Conservation (phyloP, 1,140 invertebrate species). For the Drosophila bipectinata region DNA sequence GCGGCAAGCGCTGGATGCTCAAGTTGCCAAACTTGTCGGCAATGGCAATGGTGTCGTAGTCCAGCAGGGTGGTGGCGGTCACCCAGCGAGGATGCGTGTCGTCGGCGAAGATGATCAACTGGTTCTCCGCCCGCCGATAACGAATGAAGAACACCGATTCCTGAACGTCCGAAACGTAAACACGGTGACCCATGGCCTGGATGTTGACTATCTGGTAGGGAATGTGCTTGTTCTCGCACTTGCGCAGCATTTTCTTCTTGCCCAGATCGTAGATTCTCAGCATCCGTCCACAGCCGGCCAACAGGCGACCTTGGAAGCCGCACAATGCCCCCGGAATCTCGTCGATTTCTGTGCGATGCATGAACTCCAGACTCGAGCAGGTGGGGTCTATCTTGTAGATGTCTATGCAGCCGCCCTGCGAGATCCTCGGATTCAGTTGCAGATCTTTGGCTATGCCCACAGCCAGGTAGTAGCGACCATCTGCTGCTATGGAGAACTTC, state of each 20-base stretch:
- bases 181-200: constrained; percentile 95
- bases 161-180: constrained; percentile 98
- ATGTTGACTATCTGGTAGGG: constrained; percentile 97
- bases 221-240: constrained; percentile 99
- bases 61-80: constrained; percentile 95
- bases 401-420: constrained; percentile 68
- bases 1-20: constrained; percentile 94
- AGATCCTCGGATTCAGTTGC: constrained; percentile 90
- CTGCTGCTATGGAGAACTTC: constrained; percentile 81
- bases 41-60: constrained; percentile 98
- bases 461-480: constrained; percentile 79
- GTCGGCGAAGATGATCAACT: constrained; percentile 98
- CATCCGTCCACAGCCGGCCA: constrained; percentile 96
- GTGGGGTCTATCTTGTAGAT: constrained; percentile 86
- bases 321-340: constrained; percentile 96
- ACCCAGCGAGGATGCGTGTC: constrained; percentile 99
- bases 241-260: constrained; percentile 97
- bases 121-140: constrained; percentile 98
- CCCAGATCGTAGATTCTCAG: constrained; percentile 98
- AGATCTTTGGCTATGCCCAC: constrained; percentile 96
- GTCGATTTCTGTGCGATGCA: constrained; percentile 97
- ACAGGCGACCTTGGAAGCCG: constrained; percentile 94
- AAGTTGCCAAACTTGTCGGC: constrained; percentile 99
- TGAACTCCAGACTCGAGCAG: constrained; percentile 92
- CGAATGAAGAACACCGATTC: constrained; percentile 98